Base-by-base conservation (phyloP, 2,797 vertebrate species). In the Helostoma temminkii region DNA sequence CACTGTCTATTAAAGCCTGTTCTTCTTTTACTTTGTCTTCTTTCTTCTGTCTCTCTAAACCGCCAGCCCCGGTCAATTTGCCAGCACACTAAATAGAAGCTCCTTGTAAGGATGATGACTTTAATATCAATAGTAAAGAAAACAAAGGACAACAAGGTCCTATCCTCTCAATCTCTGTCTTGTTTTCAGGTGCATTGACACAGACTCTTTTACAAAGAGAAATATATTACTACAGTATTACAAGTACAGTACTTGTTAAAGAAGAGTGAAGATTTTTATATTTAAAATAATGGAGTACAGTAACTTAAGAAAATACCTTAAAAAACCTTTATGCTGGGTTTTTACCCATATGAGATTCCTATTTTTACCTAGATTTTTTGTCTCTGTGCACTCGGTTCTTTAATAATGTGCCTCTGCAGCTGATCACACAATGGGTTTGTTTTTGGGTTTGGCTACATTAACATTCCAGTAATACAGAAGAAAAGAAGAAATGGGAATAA, bases 1-100 rank as follows among this genome's bases (percentile, higher is more conserved):
- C 78, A 58, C 81, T 80, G 76, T 81, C 83, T 83, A 80, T 88
- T 88, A 88, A 77, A 84, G 67, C 72, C 74, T 69, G 67, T 49
- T 81, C 77, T 50, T 80, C 66, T 72, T 66, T 76, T 73, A 26
- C 75, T 82, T 61, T 60, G 36, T 74, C 66, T 83, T 69, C 72
- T 47, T 76, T 39, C 25, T 56, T 68, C 66, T 41, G 50, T 67
- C 75, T 64, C 43, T 61, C 53, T 42, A 66, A 86, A 82, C 69
- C 74, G 19, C 75, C 72, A 37, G 64, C 26, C 76, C 12, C 46
- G 64, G 72, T 81, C 81, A 76, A 83, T 86, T 84, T 24, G 25
- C 82, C 53, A 26, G 72, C 69, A 19, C 78, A 68, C 83, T 82
- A 85, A 89, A 87, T 70, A 83, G 71, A 74, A 64, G 66, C 63